These are phyloP conservation scores for Telmatherina bonti DNA, from an alignment of 2,797 vertebrate species.

Conservation along the genomic window DNA sequence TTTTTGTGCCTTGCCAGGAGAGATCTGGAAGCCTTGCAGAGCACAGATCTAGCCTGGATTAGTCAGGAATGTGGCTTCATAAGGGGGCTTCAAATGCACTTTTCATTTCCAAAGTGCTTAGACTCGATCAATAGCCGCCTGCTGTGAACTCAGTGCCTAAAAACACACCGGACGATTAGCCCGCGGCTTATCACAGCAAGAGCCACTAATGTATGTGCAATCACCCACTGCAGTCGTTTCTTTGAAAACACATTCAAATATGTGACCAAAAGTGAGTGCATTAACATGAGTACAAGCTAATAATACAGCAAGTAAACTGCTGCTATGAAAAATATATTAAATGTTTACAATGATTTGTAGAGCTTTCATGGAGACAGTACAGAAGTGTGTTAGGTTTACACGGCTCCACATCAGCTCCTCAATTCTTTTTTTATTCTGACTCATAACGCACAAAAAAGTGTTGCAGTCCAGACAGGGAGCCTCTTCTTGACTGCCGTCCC, in stretches of 20 bases:
- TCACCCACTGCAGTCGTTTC: slow-evolving; percentile 26
- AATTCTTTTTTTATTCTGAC: too few species aligned
- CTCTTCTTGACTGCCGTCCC: neutral
- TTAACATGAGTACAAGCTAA: neutral
- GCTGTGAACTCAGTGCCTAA: slow-evolving; percentile 47
- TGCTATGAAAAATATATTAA: neutral
- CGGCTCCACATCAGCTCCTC: too few species aligned
- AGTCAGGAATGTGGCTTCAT: slow-evolving; percentile 68
- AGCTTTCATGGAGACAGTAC: neutral
- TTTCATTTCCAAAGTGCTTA: slow-evolving; percentile 55
- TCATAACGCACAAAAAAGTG: neutral
- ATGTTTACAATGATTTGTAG: neutral
- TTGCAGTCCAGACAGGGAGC: too few species aligned
- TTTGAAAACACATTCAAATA: slow-evolving; percentile 11
- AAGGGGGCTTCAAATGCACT: slow-evolving; percentile 45
- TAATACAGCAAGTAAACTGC: neutral
- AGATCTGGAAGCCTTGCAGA: slow-evolving; percentile 5
- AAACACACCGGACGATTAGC: slow-evolving; percentile 53
- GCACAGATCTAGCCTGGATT: slow-evolving; percentile 55
- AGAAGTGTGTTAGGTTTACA: neutral
- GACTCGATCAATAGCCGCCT: slow-evolving; percentile 51
- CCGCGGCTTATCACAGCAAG: slow-evolving; percentile 46
- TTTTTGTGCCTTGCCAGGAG: slow-evolving; percentile 11
- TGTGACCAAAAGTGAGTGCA: neutral
- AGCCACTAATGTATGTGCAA: slow-evolving; percentile 44